These are phyloP conservation scores for Bombyx mandarina DNA, from an alignment of 1,140 invertebrate genomes.

Conservation along the genomic window DNA sequence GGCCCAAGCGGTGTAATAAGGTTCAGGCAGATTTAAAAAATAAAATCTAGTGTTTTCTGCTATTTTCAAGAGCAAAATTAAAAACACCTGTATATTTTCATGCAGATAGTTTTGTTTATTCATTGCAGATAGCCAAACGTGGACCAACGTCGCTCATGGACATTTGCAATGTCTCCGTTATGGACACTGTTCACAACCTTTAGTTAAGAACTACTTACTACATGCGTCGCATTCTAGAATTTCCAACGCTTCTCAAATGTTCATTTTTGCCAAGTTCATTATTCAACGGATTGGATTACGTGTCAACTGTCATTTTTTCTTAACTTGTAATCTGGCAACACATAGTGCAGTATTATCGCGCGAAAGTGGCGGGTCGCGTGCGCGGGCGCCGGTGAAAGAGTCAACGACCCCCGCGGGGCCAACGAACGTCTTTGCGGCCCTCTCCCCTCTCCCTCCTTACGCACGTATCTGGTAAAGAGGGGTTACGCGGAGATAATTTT, in stretches of 20 bases:
- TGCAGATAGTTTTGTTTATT: no score
- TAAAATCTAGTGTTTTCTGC: background rate
- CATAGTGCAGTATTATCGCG: conserved; percentile 32
- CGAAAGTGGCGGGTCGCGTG: conserved; percentile 58
- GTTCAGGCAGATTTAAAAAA: background rate
- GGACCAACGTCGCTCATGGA: no score
- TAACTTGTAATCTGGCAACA: background rate
- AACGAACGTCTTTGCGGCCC: conserved; percentile 65
- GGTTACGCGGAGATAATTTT: background rate
- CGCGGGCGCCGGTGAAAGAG: conserved; percentile 58
- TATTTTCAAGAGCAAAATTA: background rate
- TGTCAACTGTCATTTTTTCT: background rate
- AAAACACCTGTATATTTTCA: background rate
- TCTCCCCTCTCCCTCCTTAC: conserved; percentile 18
- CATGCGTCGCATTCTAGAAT: background rate
- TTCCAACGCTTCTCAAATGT: background rate
- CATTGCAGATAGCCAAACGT: no score
- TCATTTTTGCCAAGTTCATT: background rate
- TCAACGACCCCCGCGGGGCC: conserved; percentile 60
- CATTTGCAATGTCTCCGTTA: no score
- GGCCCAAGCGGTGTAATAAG: no score
- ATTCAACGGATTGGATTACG: conserved; percentile 2
- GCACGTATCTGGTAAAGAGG: conserved; percentile 13
- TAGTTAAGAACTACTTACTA: background rate
- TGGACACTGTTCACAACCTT: no score